Conservation (phyloP, 35 echinoderm and acorn worm species). For the Heliocidaris tuberculata region DNA sequence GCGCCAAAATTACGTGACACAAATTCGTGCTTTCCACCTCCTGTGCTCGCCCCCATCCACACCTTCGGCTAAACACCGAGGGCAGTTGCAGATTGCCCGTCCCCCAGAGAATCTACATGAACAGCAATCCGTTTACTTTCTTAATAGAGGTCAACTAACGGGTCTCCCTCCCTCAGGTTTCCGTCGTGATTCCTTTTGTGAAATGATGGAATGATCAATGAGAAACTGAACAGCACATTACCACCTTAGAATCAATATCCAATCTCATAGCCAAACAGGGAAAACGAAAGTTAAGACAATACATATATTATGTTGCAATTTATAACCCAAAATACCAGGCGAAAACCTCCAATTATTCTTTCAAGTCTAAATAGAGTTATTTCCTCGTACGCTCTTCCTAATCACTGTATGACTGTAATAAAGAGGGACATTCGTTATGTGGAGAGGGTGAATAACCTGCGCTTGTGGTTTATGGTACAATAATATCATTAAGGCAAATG, state of each 20-base stretch:
- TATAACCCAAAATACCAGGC: too few relatives aligned
- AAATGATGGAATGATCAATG: neutral
- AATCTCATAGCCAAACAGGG: neutral
- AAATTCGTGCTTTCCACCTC: neutral
- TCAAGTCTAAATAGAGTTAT: too few relatives aligned
- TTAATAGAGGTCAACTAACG: neutral
- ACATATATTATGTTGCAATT: too few relatives aligned
- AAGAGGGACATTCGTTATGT: too few relatives aligned
- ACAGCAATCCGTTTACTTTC: neutral
- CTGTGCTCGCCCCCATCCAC: neutral
- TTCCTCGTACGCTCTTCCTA: too few relatives aligned
- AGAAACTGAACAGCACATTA: neutral
- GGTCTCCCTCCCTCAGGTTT: neutral
- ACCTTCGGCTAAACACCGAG: neutral
- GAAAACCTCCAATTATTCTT: too few relatives aligned
- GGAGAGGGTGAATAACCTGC: too few relatives aligned
- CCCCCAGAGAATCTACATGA: neutral
- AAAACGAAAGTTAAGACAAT: too few relatives aligned
- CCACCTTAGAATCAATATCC: neutral
- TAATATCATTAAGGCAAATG: too few relatives aligned
- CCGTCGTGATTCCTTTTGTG: neutral
- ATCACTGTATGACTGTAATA: too few relatives aligned
- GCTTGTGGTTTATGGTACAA: too few relatives aligned
- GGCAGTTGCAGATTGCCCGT: neutral
- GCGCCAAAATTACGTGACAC: conserved; percentile 9